Base-by-base conservation (phyloP, 2,888 invertebrate species). In the Theodoxus fluviatilis region DNA sequence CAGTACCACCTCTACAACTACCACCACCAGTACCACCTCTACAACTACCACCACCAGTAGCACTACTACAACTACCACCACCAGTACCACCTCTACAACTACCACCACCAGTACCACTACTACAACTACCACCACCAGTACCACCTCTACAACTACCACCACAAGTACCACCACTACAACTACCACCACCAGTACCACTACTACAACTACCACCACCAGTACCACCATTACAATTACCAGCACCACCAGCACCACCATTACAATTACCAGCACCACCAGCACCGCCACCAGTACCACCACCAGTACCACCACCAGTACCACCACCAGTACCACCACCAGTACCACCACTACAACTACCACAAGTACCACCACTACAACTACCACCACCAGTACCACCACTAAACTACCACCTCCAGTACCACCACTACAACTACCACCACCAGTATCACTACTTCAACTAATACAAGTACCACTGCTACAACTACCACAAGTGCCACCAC, bases 111-210 rank as follows among this genome's bases (percentile, higher is more conserved):
- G n/a, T 55, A 55, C 55, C 25, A 55, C 55, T 55, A 55, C 55
- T 55, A 55, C 55, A n/a, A 55, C 55, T 55, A 55, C 55, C 25
- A 55, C 55, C 25, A 55, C 55, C 25, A 55, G n/a, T 55, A 55
- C 55, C 25, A 55, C 55, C 25, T n/a, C 55, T 55, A 55, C 22
- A n/a, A 55, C 55, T 55, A 55, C 55, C 25, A 55, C 55, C 25
- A 55, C 55, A n/a, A 55, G n/a, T 55, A 55, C 55, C 25, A 55
- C 55, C 25, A 55, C 55, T 55, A 55, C 55, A n/a, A 55, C 55
- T 55, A 55, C 55, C 25, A 55, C 55, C 25, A 55, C 55, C 25
- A 55, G n/a, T 55, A 55, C 55, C 25, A 55, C 55, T 55, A 55
- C 55, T 55, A 55, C 55, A n/a, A 22, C 55, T 55, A 22, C 55